These are phyloP conservation scores for Camelus bactrianus DNA, from an alignment of 2,113 vertebrate species.

Conservation along the genomic window DNA sequence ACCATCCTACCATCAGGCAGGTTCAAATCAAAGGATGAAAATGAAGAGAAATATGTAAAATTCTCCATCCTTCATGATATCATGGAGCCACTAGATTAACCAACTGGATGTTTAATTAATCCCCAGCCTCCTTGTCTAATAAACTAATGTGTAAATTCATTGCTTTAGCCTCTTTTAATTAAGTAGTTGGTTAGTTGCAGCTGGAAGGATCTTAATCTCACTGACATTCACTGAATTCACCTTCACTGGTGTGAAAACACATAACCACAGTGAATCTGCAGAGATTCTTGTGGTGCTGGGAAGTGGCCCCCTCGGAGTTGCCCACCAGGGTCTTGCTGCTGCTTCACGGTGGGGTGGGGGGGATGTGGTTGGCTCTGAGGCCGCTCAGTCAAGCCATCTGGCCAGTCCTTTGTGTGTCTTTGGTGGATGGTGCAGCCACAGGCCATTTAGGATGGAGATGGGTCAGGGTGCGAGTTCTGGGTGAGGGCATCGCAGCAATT, in stretches of 20 bases:
- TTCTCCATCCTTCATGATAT: not conserved
- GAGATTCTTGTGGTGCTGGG: not conserved
- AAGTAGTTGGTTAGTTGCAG: not conserved
- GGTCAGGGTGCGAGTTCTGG: not conserved
- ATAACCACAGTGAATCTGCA: not conserved
- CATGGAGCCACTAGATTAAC: not conserved
- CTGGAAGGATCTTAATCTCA: not conserved
- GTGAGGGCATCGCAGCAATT: not conserved
- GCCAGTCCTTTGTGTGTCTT: not conserved
- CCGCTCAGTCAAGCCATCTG: not conserved
- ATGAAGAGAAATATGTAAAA: not conserved
- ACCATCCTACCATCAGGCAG: not conserved
- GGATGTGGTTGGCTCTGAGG: not conserved
- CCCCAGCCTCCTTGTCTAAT: not conserved
- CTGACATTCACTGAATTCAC: not conserved
- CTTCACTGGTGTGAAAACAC: not conserved
- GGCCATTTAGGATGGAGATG: not conserved
- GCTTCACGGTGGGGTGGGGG: accelerated
- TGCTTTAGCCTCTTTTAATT: not conserved
- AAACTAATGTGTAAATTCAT: not conserved
- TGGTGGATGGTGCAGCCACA: not conserved
- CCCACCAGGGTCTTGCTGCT: not conserved
- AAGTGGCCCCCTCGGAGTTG: not conserved
- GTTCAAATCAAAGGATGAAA: not conserved
- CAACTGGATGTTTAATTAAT: not conserved